Base-by-base conservation (phyloP, 2,113 vertebrate genomes). In the Myrmophylax atrothorax region DNA sequence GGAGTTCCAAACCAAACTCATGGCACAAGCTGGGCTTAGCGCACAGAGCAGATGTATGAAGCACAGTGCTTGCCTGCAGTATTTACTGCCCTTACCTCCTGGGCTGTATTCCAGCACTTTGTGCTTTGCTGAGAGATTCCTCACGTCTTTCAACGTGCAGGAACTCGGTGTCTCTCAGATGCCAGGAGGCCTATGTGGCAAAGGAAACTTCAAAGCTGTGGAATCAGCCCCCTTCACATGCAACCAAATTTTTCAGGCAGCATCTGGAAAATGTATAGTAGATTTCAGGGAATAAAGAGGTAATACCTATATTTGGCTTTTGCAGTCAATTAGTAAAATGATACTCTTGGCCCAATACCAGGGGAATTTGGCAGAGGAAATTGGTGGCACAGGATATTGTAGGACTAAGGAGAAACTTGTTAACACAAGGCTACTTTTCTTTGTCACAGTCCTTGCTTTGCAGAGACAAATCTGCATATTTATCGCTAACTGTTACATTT, bases 291-390 rank as follows among this genome's bases (percentile, higher is more conserved):
- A 70, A 67, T 59, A 42, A 76, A 77, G 84, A 93, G 52, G 63
- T 74, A 83, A 91, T 91, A 52, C 82, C 84, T 95, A 2, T 67
- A 59, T 85, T 95, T 75, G 79, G 78, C 84, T 93, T 88, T 67
- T 87, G 40, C 4, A 17, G 89, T 62, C 74, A 91, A 38, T 89
- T 91, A 87, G 84, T 62, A 89, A 95, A 90, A 77, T 4, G 16
- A 91, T 79, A 58, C 70, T 63, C 62, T 22, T 91, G 91, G 91
- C 60, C 42, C 0, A 0, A 4, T 25, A 76, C 90, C 24, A 1
- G 82, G 55, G 60, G 72, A 47, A 49, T 89, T 90, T 93, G 83
- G 75, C 72, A 11, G 14, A 70, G 70, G 79, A 90, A 86, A 63
- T 52, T 12, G 33, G 64, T 88, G 79, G 68, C 83, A 76, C 20